phyloP scores from a whole-genome alignment of 2,113 vertebrate genomes.

The Osmerus mordax region DNA sequence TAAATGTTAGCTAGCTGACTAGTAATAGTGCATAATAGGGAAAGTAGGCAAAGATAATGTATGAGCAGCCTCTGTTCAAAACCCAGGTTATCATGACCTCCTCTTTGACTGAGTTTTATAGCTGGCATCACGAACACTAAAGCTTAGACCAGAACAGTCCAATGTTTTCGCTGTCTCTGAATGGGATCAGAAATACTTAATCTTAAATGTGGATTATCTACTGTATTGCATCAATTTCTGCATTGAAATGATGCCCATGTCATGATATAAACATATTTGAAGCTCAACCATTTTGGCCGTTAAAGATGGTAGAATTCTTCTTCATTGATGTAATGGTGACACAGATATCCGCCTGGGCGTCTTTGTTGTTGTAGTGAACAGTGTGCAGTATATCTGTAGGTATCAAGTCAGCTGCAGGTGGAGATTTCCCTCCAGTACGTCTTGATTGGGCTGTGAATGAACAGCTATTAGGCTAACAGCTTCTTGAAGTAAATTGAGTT shows the following conservation, averaged over 20 bases:
- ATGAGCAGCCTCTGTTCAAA: too few relatives aligned
- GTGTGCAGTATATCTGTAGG: neutral
- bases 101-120: too few relatives aligned
- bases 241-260: neutral
- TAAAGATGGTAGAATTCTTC: neutral
- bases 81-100: too few relatives aligned
- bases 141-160: neutral
- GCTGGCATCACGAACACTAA: too few relatives aligned
- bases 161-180: neutral
- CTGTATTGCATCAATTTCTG: neutral
- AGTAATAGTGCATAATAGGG: too few relatives aligned
- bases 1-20: too few relatives aligned
- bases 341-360: slow-evolving; percentile 9
- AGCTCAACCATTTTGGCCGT: neutral
- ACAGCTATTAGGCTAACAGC: too few relatives aligned
- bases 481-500: too few relatives aligned
- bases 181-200: neutral
- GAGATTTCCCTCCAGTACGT: too few relatives aligned
- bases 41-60: too few relatives aligned
- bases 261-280: neutral
- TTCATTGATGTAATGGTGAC: slow-evolving; percentile 13
- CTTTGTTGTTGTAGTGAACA: slow-evolving; percentile 21
- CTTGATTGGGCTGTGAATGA: too few relatives aligned
- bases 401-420: too few relatives aligned
- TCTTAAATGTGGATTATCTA: neutral